Conservation (phyloP, 2,888 invertebrate genomes). For the Bellardia pandia region DNA sequence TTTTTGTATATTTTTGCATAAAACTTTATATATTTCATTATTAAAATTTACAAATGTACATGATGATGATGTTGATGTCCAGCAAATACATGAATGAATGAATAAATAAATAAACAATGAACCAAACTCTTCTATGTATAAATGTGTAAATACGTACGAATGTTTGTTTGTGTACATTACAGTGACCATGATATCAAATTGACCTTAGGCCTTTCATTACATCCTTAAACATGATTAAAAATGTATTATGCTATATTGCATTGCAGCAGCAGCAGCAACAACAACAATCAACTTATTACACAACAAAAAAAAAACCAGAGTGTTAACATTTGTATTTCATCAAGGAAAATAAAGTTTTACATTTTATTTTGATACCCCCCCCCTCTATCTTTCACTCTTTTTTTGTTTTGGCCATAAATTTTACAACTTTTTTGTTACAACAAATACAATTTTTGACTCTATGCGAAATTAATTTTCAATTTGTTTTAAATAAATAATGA, state of each 20-base stretch:
- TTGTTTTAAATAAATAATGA: conserved; percentile 84
- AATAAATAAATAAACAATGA: conserved; percentile 35
- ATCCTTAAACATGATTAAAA: conserved; percentile 72
- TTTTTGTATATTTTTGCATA: not conserved
- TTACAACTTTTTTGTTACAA: conserved; percentile 65
- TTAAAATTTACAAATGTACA: conserved; percentile 1
- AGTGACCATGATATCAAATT: conserved; percentile 65
- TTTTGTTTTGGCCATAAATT: conserved; percentile 19
- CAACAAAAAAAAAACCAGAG: conserved; percentile 24
- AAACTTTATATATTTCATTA: conserved; percentile 35
- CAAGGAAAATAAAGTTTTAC: conserved; percentile 49
- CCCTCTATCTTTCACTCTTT: not conserved
- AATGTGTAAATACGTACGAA: not conserved
- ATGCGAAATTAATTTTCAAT: conserved; percentile 84
- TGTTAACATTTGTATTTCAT: conserved; percentile 69
- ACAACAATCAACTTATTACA: conserved; percentile 33
- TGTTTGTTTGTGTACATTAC: not conserved
- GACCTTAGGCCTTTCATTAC: conserved; percentile 73
- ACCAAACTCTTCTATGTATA: conserved; percentile 23
- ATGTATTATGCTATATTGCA: conserved; percentile 57
- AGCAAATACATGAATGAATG: conserved; percentile 27
- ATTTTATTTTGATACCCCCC: conserved; percentile 16
- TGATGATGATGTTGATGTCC: conserved; percentile 49
- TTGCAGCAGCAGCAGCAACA: conserved; percentile 33
- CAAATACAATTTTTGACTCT: conserved; percentile 71